Evolutionary conservation across 1,140 invertebrate species (phyloP), one percentile per base, ranked within the genome.

Genomic region (Drosophila equinoxialis): DNA sequence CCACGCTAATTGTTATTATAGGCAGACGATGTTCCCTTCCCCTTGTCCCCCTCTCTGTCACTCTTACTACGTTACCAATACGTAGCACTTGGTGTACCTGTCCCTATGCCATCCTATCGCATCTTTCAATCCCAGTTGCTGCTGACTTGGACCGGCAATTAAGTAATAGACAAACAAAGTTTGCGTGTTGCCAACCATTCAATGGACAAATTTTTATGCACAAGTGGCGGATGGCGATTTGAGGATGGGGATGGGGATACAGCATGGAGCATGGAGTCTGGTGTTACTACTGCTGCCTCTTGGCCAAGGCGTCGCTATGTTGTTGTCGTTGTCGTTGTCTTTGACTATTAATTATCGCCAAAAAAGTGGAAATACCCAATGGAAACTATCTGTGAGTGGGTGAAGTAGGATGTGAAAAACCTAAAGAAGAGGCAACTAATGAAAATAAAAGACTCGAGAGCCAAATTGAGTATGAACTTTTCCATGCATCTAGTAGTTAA

Each of bases 1-100:
- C 84, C 84, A 89, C 68, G 85, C 84, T 89, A 89, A 89, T 89
- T 89, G 84, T 89, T 90, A 84, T 89, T 89, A 67, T 79, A 71
- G 80, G 23, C 58, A 68, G 65, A 65, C 30, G 35, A 26, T 45
- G 45, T 37, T 48, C 42, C 35, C 35, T 11, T 11, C 35, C 10
- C 35, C 8, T 11, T 10, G 6, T 37, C 35, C 35, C 0, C 30
- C 59, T 42, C 33, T 8, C 14, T 13, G n/a, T n/a, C n/a, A n/a
- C 54, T 8, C 20, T 20, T 4, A 20, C 3, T 26, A 6, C 5
- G 30, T 30, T 30, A 51, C 17, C 17, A 20, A 51, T 51, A 51
- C 14, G 17, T 51, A 51, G 0, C 39, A 7, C 4, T 11, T 37
- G 35, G 20, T 58, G 20, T 61, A 23, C 48, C 51, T 39, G 37